Percentiles rank a stretch among this genome's conserved stretches.
Evolutionary conservation across 2,797 vertebrate genomes (phyloP).

Genomic region (Acrossocheilus wenchowensis): DNA sequence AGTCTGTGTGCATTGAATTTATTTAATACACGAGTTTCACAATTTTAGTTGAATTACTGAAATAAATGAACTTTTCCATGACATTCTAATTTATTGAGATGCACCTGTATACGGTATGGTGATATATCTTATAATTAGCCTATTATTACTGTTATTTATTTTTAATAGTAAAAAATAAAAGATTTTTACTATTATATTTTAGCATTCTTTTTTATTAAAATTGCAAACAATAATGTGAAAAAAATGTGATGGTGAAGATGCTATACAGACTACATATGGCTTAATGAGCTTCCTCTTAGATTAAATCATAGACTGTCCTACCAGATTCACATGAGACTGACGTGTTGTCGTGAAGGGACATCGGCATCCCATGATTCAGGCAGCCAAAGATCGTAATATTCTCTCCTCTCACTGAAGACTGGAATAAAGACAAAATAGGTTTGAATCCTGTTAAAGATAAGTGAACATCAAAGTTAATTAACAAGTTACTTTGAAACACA

Average conservation of each 20-base stretch:
- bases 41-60: too few species aligned
- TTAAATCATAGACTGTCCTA: conserved; percentile 65
- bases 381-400: conserved; percentile 95
- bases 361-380: conserved; percentile 92
- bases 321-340: conserved; percentile 91
- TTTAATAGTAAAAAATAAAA: not conserved
- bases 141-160: not conserved
- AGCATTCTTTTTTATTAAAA: not conserved
- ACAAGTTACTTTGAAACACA: conserved; percentile 12
- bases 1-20: too few species aligned
- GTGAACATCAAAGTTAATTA: conserved; percentile 37
- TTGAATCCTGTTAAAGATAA: conserved; percentile 14
- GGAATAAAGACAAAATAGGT: conserved; percentile 42
- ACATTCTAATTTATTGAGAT: too few species aligned
- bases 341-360: conserved; percentile 84
- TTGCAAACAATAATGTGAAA: not conserved
- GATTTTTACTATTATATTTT: not conserved
- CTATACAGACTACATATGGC: not conserved
- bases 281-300: not conserved
- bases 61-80: too few species aligned
- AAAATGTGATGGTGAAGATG: not conserved
- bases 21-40: too few species aligned
- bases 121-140: not conserved
- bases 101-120: not conserved
- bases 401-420: conserved; percentile 87